Percentiles rank a stretch among this genome's conserved stretches.
phyloP scores from a whole-genome alignment of 2,888 invertebrate species.

The Ophion costatus region DNA sequence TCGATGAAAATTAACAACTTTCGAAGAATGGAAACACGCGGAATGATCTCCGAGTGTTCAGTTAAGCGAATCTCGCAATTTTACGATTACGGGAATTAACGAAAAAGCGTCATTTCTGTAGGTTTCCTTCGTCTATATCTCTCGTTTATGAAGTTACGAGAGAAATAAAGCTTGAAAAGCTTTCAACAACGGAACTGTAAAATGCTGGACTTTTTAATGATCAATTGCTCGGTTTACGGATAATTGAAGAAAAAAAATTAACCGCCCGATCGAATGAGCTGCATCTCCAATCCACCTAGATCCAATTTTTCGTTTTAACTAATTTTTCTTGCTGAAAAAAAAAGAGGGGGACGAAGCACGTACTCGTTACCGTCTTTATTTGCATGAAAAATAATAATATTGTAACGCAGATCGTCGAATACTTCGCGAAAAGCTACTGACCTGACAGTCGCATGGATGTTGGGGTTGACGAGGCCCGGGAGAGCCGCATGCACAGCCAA shows the following conservation, averaged over 20 bases:
- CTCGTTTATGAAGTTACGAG: too few species aligned
- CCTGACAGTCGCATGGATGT: slow-evolving; percentile 84
- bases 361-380: not conserved
- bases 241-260: not conserved
- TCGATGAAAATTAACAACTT: not conserved
- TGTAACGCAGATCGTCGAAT: slow-evolving; percentile 58
- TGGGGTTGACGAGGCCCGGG: slow-evolving; percentile 85
- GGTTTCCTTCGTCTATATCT: too few species aligned
- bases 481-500: slow-evolving; percentile 87
- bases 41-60: not conserved
- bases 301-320: too few species aligned
- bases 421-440: slow-evolving; percentile 75
- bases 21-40: not conserved
- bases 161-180: too few species aligned
- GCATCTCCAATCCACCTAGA: too few species aligned
- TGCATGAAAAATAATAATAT: slow-evolving; percentile 43
- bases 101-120: too few species aligned
- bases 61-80: too few species aligned
- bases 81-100: not conserved
- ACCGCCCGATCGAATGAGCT: too few species aligned
- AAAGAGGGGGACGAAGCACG: not conserved
- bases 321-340: too few species aligned
- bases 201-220: too few species aligned
- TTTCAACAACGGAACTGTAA: too few species aligned
- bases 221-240: too few species aligned